Evolutionary conservation across 2,113 vertebrate species (phyloP).

Genomic region (Candoia aspera): DNA sequence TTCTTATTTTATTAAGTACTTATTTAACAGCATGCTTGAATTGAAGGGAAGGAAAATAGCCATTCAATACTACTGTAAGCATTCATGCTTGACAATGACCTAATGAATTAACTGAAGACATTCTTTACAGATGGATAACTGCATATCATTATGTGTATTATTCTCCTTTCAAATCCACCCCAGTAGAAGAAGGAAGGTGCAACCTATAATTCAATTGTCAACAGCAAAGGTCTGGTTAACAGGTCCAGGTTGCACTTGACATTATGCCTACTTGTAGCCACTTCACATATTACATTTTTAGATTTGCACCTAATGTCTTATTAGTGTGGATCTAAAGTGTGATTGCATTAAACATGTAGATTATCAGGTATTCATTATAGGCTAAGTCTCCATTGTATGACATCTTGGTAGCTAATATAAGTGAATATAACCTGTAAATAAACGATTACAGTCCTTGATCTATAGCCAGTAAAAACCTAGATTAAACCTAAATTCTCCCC

Average conservation of each 20-base stretch:
- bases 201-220: background rate
- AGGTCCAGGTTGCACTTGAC: background rate
- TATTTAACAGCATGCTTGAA: background rate
- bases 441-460: background rate
- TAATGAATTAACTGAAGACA: slow-evolving; percentile 10
- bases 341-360: background rate
- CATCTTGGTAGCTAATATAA: background rate
- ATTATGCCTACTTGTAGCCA: background rate
- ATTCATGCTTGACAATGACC: background rate
- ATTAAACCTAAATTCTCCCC: background rate
- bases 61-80: background rate
- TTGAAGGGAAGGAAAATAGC: background rate
- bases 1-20: background rate
- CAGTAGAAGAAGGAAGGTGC: background rate
- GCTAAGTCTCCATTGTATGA: background rate
- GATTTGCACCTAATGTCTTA: background rate
- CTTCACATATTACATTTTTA: background rate
- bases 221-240: background rate
- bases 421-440: background rate
- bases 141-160: background rate
- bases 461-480: background rate
- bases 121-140: background rate
- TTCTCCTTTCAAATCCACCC: background rate
- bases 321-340: background rate
- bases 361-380: background rate